Evolutionary conservation across 2,797 vertebrate genomes (phyloP).

Genomic region (Pseudopleuronectes americanus): DNA sequence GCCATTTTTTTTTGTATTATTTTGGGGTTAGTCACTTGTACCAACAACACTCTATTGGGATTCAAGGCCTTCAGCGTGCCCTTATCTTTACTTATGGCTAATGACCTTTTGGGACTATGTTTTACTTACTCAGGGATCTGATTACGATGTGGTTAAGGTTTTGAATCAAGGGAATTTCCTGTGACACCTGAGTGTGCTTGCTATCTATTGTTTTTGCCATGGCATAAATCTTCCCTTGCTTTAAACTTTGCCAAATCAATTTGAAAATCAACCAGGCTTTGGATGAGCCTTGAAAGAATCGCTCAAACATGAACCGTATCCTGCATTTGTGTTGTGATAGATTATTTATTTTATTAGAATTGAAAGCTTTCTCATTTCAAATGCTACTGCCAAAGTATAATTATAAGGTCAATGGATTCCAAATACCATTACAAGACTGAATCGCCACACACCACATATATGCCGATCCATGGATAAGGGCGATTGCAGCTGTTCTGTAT

Average conservation of each 20-base stretch:
- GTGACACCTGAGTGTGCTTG: background rate
- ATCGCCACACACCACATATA: conserved; percentile 40
- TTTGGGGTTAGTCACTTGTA: too few species aligned
- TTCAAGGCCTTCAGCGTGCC: conserved; percentile 14
- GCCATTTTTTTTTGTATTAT: background rate
- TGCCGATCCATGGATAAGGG: conserved; percentile 12
- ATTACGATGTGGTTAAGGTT: conserved; percentile 23
- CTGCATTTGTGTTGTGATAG: conserved; percentile 4
- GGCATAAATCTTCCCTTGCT: background rate
- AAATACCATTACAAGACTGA: conserved; percentile 32
- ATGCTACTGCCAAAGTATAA: conserved; percentile 12
- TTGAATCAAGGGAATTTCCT: conserved; percentile 3
- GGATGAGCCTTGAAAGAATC: background rate
- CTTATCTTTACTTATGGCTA: conserved; percentile 19
- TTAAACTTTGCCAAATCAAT: background rate
- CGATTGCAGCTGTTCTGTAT: conserved; percentile 23
- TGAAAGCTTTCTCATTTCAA: conserved; percentile 11
- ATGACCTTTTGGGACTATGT: conserved; percentile 39
- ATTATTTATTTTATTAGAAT: conserved; percentile 12
- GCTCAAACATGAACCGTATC: background rate
- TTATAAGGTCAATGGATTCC: conserved; percentile 12
- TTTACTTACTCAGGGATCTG: conserved; percentile 24
- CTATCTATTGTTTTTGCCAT: background rate
- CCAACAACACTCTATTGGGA: conserved; percentile 10
- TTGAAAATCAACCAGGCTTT: background rate